Percentiles rank a stretch among this genome's conserved stretches.
Conservation (phyloP, 2,113 vertebrate genomes). For the Myiozetetes cayanensis region DNA sequence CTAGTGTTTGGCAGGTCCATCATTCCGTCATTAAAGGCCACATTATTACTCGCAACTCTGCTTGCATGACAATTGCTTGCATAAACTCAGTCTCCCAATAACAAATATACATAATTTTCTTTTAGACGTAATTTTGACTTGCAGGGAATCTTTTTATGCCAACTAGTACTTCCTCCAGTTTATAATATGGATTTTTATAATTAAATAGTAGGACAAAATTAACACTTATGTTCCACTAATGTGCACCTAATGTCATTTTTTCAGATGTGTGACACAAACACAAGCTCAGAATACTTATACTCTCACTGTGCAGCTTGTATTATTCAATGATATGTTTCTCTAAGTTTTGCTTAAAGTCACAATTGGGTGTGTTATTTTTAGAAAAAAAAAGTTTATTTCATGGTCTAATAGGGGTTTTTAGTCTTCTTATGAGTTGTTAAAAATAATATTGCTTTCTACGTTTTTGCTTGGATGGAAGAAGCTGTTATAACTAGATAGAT, state of each 20-base stretch:
- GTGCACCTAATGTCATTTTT: neutral
- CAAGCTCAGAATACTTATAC: neutral
- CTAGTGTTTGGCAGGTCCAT: conserved; percentile 99
- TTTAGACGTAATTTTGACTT: conserved; percentile 24
- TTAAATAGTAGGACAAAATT: neutral
- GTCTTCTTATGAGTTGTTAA: neutral
- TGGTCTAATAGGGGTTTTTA: neutral
- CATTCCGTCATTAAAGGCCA: conserved; percentile 99
- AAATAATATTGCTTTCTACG: neutral
- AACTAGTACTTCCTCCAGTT: neutral
- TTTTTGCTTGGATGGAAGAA: neutral
- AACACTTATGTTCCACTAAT: neutral
- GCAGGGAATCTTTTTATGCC: neutral
- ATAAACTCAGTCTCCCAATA: conserved; percentile 77
- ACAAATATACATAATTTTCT: conserved; percentile 43
- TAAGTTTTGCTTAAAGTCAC: neutral
- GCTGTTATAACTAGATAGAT: neutral
- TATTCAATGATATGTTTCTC: neutral
- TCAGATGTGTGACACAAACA: neutral
- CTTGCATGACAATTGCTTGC: conserved; percentile 96
- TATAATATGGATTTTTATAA: neutral
- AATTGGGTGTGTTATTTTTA: neutral
- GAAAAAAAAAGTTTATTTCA: neutral
- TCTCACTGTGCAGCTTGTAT: neutral
- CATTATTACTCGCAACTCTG: conserved; percentile 98